Percentiles rank a stretch among this genome's conserved stretches.
These are phyloP conservation scores for Saccopteryx leptura DNA, from an alignment of 2,113 vertebrate species.

Conservation along the genomic window DNA sequence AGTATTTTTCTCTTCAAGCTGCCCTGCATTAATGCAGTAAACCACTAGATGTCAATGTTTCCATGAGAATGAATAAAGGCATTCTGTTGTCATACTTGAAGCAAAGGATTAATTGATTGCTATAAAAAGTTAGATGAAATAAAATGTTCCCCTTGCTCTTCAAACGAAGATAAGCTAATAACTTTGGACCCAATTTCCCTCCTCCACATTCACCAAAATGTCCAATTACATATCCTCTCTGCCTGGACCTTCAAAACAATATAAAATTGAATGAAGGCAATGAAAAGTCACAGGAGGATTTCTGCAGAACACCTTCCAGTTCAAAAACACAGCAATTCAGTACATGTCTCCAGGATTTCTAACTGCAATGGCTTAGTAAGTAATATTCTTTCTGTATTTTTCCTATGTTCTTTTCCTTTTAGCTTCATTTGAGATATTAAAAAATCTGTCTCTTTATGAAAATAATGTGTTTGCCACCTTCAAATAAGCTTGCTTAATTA, in stretches of 20 bases:
- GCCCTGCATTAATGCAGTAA: neutral
- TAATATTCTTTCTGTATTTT: neutral
- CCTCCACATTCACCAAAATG: conserved; percentile 74
- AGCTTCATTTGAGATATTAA: conserved; percentile 46
- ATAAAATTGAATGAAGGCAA: conserved; percentile 74
- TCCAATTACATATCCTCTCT: conserved; percentile 68
- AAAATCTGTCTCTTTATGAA: conserved; percentile 30
- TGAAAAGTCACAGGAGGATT: conserved; percentile 68
- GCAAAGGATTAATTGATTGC: conserved; percentile 73
- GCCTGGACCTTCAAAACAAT: conserved; percentile 74
- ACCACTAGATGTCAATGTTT: conserved; percentile 90
- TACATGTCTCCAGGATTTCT: conserved; percentile 23
- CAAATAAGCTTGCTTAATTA: conserved; percentile 20
- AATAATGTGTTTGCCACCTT: neutral
- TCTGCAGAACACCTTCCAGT: neutral
- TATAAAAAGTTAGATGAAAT: conserved; percentile 79
- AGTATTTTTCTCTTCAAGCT: neutral
- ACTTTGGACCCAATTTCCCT: conserved; percentile 75
- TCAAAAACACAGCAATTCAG: conserved; percentile 65
- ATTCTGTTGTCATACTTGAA: neutral
- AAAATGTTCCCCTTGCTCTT: conserved; percentile 79
- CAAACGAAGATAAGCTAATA: conserved; percentile 78
- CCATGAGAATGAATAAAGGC: conserved; percentile 77
- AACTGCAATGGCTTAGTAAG: conserved; percentile 31
- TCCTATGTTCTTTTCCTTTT: neutral